These are phyloP conservation scores for Phenganax marumi DNA, from an alignment of 92 coral and sea anemone species.

Conservation along the genomic window DNA sequence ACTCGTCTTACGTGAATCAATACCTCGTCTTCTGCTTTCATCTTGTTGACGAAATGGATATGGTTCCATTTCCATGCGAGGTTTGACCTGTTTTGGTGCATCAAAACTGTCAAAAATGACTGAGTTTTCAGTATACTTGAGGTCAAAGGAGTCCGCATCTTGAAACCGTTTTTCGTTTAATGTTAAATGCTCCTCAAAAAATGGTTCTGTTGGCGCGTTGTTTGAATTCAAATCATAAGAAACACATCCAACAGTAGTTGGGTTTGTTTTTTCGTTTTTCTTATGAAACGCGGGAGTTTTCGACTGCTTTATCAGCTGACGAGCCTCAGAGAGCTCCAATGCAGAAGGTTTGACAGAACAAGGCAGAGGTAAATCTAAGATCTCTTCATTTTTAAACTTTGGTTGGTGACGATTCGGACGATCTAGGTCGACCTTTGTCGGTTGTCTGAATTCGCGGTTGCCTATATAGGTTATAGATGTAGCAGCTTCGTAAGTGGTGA, in stretches of 20 bases:
- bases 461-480: neutral
- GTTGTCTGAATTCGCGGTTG: conserved; percentile 22
- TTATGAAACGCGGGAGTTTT: conserved; percentile 2
- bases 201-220: neutral
- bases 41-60: neutral
- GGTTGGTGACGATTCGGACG: conserved; percentile 30
- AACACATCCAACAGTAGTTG: neutral
- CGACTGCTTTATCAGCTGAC: neutral
- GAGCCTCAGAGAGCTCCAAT: conserved; percentile 23
- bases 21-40: no score
- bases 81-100: neutral
- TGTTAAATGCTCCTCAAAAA: neutral
- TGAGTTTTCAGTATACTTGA: neutral
- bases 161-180: neutral
- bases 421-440: conserved; percentile 32
- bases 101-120: neutral
- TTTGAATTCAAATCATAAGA: neutral
- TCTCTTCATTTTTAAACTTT: conserved; percentile 38
- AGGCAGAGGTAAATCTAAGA: conserved; percentile 32
- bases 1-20: no score
- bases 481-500: neutral
- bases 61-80: neutral
- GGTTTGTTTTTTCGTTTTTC: neutral
- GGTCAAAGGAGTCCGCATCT: neutral
- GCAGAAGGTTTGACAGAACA: conserved; percentile 23